Conservation (phyloP, 1,140 invertebrate genomes). For the Steinernema khuongi region DNA sequence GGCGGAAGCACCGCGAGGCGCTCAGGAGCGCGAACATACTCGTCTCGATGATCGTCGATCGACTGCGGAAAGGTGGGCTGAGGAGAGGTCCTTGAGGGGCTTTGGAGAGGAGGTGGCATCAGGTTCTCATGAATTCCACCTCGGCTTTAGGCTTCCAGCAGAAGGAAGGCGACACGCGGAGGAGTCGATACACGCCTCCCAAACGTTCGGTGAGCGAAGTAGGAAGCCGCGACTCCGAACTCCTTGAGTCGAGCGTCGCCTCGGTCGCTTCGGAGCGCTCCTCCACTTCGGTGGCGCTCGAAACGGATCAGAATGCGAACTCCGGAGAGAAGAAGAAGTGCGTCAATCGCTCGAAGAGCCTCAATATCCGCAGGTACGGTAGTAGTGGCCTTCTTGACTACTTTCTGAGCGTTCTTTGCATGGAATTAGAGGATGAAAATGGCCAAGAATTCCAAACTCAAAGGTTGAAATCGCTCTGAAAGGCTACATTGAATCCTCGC, state of each 20-base stretch:
- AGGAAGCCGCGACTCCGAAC: background rate
- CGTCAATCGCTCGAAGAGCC: background rate
- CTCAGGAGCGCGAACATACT: slow-evolving; percentile 32
- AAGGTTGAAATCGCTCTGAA: too few relatives aligned
- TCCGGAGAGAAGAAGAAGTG: background rate
- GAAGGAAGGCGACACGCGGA: background rate
- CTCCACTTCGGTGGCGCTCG: background rate
- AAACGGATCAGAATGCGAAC: background rate
- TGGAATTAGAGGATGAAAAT: too few relatives aligned
- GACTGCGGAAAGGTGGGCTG: slow-evolving; percentile 27
- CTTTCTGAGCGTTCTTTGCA: too few relatives aligned
- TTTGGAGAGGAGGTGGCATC: too few relatives aligned
- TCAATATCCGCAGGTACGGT: background rate
- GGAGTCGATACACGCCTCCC: background rate
- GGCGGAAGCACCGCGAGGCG: slow-evolving; percentile 33
- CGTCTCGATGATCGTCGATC: slow-evolving; percentile 37
- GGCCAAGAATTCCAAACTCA: too few relatives aligned
- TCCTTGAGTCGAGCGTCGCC: background rate
- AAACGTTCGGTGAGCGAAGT: background rate
- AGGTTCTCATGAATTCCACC: too few relatives aligned
- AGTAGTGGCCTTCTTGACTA: too few relatives aligned
- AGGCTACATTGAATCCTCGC: background rate
- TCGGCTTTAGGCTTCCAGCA: slow-evolving; percentile 5
- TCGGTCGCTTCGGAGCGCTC: background rate
- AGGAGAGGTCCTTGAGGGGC: too few relatives aligned